A percentile compares a stretch with the other conserved stretches of the same genome.
These are phyloP conservation scores for Crossocerus cetratus DNA, from an alignment of 2,888 invertebrate genomes.

Conservation along the genomic window DNA sequence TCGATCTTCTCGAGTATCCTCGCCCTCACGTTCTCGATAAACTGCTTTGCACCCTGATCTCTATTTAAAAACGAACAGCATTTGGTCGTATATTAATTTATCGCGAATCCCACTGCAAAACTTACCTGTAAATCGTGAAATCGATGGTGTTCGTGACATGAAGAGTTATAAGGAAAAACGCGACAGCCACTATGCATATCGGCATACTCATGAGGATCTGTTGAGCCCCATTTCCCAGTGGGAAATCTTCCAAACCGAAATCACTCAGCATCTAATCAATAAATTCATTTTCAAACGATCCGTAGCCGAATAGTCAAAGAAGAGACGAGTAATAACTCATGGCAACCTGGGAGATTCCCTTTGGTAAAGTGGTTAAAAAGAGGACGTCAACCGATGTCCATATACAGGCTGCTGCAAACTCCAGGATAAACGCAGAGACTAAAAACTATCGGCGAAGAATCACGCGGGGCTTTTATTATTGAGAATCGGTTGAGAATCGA, in stretches of 20 bases:
- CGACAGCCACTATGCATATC: slow-evolving; percentile 49
- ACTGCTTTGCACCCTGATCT: slow-evolving; percentile 29
- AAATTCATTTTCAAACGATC: too few relatives aligned
- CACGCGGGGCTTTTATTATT: not conserved
- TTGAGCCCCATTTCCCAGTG: slow-evolving; percentile 36
- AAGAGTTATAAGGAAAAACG: slow-evolving; percentile 59
- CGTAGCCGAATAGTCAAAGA: too few relatives aligned
- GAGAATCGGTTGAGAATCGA: not conserved
- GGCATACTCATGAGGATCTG: slow-evolving; percentile 48
- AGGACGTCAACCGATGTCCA: slow-evolving; percentile 69
- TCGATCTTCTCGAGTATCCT: slow-evolving; percentile 50
- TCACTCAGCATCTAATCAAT: slow-evolving; percentile 47
- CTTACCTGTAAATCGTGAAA: slow-evolving; percentile 58
- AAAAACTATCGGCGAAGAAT: slow-evolving; percentile 57
- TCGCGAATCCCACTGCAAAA: not conserved
- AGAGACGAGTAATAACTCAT: too few relatives aligned
- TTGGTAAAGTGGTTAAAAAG: slow-evolving; percentile 60
- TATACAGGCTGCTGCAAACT: slow-evolving; percentile 66
- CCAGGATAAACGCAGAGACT: slow-evolving; percentile 66
- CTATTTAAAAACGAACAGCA: slow-evolving; percentile 12
- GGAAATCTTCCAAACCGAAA: slow-evolving; percentile 47
- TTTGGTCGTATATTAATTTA: not conserved
- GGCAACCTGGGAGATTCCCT: slow-evolving; percentile 59
- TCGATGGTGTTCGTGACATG: slow-evolving; percentile 64
- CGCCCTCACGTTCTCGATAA: slow-evolving; percentile 11